Base-by-base conservation (phyloP, 1,140 invertebrate genomes). In the Tetramorium parvispinum region DNA sequence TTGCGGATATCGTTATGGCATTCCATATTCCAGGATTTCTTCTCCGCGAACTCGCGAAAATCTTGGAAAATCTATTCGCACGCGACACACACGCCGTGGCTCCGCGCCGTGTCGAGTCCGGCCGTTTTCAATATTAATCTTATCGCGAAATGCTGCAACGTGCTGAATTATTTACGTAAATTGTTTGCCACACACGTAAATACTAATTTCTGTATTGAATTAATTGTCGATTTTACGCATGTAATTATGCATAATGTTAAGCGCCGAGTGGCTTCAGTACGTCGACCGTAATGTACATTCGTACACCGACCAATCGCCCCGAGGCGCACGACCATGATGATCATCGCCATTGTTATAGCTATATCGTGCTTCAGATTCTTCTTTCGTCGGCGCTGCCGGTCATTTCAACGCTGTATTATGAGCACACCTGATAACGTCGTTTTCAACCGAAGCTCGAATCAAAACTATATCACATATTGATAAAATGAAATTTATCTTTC, bases 181-280 rank as follows among this genome's bases (percentile, higher is more conserved):
- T 83, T 83, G 13, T 75, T 75, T 49, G 40, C 27, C 37, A 32
- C 53, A 57, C 40, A 40, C 21, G 61, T 66, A 71, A 81, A 83
- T 73, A 75, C 18, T 59, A 59, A 83, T 83, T 83, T 59, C 68
- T 59, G 24, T 13, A 18, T 59, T 75, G 24, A 83, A 83, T 83
- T 83, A 83, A 83, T 83, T 83, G 70, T 61, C 53, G 79, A 83
- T 83, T 83, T 83, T 70, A 59, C 53, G 68, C 40, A 40, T 75
- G 68, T 75, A 83, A 83, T 83, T 83, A 83, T 49, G 68, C 68
- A 75, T 83, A 83, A 75, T 73, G 57, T 75, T 83, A 83, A 83
- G 71, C 79, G 78, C 10, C 46, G 53, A 75, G 68, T 73, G 53
- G 79, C 68, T 59, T 83, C 79, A 37, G 68, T 83, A 75, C 51